phyloP scores from a whole-genome alignment of 1,140 invertebrate genomes.

The Zaprionus ghesquierei region DNA sequence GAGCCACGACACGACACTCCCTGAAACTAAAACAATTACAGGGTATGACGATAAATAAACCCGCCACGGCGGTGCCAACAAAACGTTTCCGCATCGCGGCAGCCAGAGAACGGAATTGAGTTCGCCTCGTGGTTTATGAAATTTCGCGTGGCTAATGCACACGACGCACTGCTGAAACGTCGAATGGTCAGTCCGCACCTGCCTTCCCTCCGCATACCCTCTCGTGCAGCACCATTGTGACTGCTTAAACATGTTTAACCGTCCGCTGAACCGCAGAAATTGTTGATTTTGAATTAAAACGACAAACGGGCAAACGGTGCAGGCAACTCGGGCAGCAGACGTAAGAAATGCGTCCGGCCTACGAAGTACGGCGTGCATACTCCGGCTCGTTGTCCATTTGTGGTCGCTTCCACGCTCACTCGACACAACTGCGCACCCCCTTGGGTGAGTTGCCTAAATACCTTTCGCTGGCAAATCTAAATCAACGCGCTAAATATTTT shows the following conservation, averaged over 20 bases:
- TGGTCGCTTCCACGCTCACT: conserved; percentile 20
- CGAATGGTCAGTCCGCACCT: neutral
- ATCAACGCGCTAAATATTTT: conserved; percentile 80
- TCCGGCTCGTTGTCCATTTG: conserved; percentile 61
- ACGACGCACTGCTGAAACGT: conserved; percentile 10
- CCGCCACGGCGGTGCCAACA: conserved; percentile 29
- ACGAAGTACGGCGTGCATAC: conserved; percentile 28
- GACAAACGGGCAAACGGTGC: conserved; percentile 10
- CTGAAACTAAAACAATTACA: neutral
- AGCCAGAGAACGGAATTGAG: conserved; percentile 19
- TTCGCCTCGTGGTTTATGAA: conserved; percentile 36
- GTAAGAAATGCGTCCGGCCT: conserved; percentile 62
- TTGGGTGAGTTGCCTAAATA: conserved; percentile 61
- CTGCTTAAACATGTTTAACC: conserved; percentile 78
- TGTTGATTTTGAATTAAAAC: conserved; percentile 81
- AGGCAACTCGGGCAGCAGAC: neutral
- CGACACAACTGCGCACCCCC: neutral
- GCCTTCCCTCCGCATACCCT: neutral
- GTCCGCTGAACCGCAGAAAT: conserved; percentile 77
- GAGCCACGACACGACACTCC: neutral
- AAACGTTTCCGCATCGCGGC: conserved; percentile 44
- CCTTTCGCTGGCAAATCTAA: conserved; percentile 76
- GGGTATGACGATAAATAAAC: conserved; percentile 25
- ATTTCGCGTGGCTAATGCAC: conserved; percentile 37
- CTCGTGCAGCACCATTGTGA: conserved; percentile 21